Conservation (phyloP, 2,113 vertebrate species). For the Macrotus californicus region DNA sequence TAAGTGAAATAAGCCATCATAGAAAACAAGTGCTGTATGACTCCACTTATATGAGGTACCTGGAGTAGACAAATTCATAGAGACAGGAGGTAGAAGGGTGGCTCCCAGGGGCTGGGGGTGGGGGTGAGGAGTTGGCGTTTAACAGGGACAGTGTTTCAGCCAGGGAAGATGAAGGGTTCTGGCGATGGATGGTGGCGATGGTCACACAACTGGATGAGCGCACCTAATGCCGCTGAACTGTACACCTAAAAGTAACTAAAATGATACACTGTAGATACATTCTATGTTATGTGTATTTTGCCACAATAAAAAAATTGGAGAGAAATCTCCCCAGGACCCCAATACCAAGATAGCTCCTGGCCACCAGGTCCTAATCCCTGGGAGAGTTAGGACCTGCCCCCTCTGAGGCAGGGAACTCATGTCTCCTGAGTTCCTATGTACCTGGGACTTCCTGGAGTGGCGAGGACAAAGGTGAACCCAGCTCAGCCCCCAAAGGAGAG, state of each 20-base stretch:
- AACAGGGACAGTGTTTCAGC: background rate
- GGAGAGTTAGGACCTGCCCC: background rate
- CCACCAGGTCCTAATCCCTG: background rate
- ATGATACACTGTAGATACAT: background rate
- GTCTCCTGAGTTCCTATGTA: background rate
- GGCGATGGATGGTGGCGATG: background rate
- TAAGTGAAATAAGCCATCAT: background rate
- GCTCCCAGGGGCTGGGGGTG: background rate
- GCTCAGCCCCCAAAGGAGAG: background rate
- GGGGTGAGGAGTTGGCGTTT: background rate
- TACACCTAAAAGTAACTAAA: background rate
- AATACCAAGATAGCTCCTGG: background rate
- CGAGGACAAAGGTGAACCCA: background rate
- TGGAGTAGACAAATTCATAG: background rate
- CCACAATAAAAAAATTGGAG: background rate
- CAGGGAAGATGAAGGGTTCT: background rate
- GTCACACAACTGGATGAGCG: background rate
- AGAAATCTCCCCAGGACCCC: background rate
- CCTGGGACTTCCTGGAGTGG: background rate
- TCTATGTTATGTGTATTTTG: background rate
- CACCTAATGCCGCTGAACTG: background rate
- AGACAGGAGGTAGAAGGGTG: background rate
- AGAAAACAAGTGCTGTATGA: background rate
- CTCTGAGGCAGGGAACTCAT: too few relatives aligned
- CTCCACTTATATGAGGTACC: fast-evolving